These are phyloP conservation scores for Calameuta pallipes DNA, from an alignment of 2,888 invertebrate species.

Conservation along the genomic window DNA sequence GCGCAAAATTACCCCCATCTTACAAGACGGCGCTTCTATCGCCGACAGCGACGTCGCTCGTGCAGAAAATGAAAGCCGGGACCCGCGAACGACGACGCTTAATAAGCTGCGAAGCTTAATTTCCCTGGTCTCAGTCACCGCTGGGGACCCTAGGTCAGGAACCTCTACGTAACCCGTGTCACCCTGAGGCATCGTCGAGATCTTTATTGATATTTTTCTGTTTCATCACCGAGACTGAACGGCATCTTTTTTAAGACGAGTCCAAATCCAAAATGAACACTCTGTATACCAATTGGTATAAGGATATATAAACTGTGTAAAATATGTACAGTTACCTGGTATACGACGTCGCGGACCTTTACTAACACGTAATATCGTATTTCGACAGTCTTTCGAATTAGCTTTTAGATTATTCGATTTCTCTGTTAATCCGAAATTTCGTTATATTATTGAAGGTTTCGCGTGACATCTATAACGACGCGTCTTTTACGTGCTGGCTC, in stretches of 20 bases:
- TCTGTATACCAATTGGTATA: neutral
- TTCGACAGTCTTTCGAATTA: neutral
- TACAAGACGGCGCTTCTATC: constrained; percentile 9
- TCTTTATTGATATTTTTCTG: neutral
- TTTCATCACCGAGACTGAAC: neutral
- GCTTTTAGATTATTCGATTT: neutral
- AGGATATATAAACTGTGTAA: neutral
- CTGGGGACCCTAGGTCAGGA: neutral
- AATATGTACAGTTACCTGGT: neutral
- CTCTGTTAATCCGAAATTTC: neutral
- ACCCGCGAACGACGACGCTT: constrained; percentile 34
- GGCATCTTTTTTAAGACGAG: neutral
- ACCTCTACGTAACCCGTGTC: neutral
- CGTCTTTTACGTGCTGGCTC: neutral
- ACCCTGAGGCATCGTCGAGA: neutral
- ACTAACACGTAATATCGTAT: neutral
- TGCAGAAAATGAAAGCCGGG: constrained; percentile 52
- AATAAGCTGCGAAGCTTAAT: constrained; percentile 49
- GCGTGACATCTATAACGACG: neutral
- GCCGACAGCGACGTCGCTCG: constrained; percentile 36
- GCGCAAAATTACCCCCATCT: constrained; percentile 39
- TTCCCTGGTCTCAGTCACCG: constrained; percentile 22
- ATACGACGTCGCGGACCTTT: neutral
- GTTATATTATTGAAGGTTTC: neutral
- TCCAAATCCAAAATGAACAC: neutral